phyloP scores from a whole-genome alignment of 2,888 invertebrate genomes.

The Xestia rhomboidea region DNA sequence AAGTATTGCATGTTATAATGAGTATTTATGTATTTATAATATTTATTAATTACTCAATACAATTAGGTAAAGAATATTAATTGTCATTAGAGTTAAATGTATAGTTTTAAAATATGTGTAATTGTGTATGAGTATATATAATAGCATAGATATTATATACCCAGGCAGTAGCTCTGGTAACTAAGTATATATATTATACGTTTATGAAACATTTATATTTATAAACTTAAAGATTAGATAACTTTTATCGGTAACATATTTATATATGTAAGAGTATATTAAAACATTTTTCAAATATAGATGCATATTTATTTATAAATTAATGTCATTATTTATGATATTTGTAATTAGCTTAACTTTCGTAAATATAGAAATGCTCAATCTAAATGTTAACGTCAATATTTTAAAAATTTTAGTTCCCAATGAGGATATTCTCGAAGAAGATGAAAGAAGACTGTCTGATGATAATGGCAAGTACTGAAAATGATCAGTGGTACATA shows the following conservation, averaged over 20 bases:
- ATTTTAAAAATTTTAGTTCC: constrained; percentile 84
- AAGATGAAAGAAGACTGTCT: constrained; percentile 87
- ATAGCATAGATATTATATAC: background rate
- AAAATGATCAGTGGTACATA: constrained; percentile 1
- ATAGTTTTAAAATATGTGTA: background rate
- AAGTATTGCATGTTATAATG: constrained; percentile 47
- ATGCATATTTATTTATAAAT: constrained; percentile 11
- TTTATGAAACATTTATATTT: background rate
- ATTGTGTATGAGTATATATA: background rate
- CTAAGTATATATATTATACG: background rate
- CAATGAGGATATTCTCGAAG: constrained; percentile 89
- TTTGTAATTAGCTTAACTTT: background rate
- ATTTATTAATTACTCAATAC: background rate
- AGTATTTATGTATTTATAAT: constrained; percentile 23
- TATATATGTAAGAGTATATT: background rate
- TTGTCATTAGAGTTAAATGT: background rate
- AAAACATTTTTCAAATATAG: constrained; percentile 8
- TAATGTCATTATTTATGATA: background rate
- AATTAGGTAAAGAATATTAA: background rate
- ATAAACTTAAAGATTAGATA: constrained; percentile 1
- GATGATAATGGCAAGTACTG: constrained; percentile 84
- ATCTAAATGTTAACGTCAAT: constrained; percentile 6
- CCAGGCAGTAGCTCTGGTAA: background rate
- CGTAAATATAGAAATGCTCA: background rate
- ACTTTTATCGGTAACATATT: background rate